phyloP scores from a whole-genome alignment of 2,113 vertebrate species.

The Lipophrys pholis region DNA sequence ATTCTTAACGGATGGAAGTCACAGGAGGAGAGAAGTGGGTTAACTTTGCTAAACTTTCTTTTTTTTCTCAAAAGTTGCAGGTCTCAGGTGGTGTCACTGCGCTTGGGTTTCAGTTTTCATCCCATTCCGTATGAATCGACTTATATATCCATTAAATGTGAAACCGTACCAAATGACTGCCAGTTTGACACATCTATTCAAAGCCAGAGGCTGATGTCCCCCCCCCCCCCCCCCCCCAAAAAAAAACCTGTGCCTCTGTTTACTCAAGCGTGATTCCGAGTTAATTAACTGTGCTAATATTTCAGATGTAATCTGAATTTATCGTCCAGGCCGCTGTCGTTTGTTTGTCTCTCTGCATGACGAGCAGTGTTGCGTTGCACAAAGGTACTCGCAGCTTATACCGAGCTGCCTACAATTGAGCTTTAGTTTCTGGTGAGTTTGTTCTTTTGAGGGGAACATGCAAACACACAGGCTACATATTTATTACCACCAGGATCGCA shows the following conservation, averaged over 20 bases:
- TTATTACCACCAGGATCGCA: too few relatives aligned
- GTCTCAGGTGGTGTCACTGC: slow-evolving; percentile 20
- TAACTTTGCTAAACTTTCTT: slow-evolving; percentile 31
- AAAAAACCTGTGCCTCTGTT: slow-evolving; percentile 40
- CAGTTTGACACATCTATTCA: slow-evolving; percentile 67
- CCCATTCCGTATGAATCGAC: slow-evolving; percentile 11
- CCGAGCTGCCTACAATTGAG: too few relatives aligned
- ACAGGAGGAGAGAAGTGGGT: slow-evolving; percentile 8
- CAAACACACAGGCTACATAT: too few relatives aligned
- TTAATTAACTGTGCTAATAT: slow-evolving; percentile 75
- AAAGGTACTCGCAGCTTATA: slow-evolving; percentile 14
- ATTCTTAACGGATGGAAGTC: background rate
- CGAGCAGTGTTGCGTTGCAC: slow-evolving; percentile 39
- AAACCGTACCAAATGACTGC: slow-evolving; percentile 67
- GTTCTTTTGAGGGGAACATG: too few relatives aligned
- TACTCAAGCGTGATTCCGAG: slow-evolving; percentile 59
- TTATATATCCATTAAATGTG: slow-evolving; percentile 60
- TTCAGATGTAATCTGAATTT: slow-evolving; percentile 68
- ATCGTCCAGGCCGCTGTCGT: slow-evolving; percentile 57
- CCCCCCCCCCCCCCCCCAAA: too few relatives aligned
- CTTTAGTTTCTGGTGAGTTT: too few relatives aligned
- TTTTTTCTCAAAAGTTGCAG: slow-evolving; percentile 8
- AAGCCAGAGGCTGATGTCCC: slow-evolving; percentile 53
- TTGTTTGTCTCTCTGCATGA: slow-evolving; percentile 53
- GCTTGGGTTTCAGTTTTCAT: slow-evolving; percentile 16